These are phyloP conservation scores for Leptinotarsa lineolata DNA, from an alignment of 1,140 invertebrate genomes.

Conservation along the genomic window DNA sequence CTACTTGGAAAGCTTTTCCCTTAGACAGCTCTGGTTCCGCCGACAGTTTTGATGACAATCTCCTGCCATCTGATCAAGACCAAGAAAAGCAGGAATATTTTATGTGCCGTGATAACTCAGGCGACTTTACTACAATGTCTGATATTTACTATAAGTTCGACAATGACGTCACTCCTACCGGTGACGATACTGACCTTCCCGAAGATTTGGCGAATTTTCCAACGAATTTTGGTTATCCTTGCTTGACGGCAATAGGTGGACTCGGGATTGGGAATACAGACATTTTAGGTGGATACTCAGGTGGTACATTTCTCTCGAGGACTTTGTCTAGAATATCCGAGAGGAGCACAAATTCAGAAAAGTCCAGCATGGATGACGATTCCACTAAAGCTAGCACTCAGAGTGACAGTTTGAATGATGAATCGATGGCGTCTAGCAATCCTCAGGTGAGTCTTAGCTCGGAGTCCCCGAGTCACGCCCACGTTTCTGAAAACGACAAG, in stretches of 20 bases:
- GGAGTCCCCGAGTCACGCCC: constrained; percentile 72
- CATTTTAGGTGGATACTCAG: constrained; percentile 69
- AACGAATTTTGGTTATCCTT: constrained; percentile 71
- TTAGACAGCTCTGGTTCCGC: constrained; percentile 75
- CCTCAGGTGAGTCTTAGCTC: constrained; percentile 84
- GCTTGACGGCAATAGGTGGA: constrained; percentile 60
- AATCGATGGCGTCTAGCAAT: constrained; percentile 79
- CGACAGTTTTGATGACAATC: constrained; percentile 80
- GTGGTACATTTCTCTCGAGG: constrained; percentile 72
- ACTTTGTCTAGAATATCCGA: constrained; percentile 86
- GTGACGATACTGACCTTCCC: constrained; percentile 67
- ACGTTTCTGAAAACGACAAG: constrained; percentile 60
- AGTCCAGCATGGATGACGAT: constrained; percentile 79
- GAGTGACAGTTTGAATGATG: constrained; percentile 81
- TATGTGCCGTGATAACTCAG: constrained; percentile 51
- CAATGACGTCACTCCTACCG: constrained; percentile 54
- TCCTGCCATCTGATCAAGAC: constrained; percentile 75
- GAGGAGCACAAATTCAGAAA: constrained; percentile 83
- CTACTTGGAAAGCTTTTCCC: constrained; percentile 81
- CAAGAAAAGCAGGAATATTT: constrained; percentile 59
- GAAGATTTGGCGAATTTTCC: constrained; percentile 76
- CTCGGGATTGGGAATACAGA: constrained; percentile 59
- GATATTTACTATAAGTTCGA: constrained; percentile 62
- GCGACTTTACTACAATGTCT: constrained; percentile 43
- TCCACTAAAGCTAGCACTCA: constrained; percentile 78